phyloP scores from a whole-genome alignment of 2,797 vertebrate species.

The Cryptoprocta ferox region DNA sequence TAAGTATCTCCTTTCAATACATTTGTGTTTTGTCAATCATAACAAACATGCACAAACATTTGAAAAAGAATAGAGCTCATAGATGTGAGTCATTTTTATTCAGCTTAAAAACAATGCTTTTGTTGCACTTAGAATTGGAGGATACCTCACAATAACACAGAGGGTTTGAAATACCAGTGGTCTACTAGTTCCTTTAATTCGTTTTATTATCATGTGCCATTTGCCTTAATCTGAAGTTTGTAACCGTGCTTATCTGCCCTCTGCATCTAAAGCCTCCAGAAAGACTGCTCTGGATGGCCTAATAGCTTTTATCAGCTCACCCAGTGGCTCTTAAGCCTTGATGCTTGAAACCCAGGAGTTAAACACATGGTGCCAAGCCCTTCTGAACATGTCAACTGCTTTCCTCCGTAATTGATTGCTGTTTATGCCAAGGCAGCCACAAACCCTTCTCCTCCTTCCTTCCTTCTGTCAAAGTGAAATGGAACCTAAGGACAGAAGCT shows the following conservation, averaged over 20 bases:
- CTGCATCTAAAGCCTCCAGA: constrained; percentile 46
- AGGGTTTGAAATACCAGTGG: neutral
- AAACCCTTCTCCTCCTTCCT: neutral
- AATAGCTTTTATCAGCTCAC: constrained; percentile 68
- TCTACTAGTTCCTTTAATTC: constrained; percentile 5
- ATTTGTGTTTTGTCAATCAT: neutral
- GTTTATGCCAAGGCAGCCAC: neutral
- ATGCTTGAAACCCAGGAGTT: constrained; percentile 31
- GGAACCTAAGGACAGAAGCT: neutral
- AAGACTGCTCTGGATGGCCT: constrained; percentile 43
- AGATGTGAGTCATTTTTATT: neutral
- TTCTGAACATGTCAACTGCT: neutral
- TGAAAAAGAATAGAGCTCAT: neutral
- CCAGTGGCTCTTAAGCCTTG: neutral
- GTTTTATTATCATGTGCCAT: constrained; percentile 39
- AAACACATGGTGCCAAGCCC: neutral
- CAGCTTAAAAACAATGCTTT: neutral
- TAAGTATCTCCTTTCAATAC: neutral
- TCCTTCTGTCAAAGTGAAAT: neutral
- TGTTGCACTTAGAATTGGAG: neutral
- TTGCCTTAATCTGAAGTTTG: constrained; percentile 57
- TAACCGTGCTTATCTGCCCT: constrained; percentile 46
- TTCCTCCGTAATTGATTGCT: neutral
- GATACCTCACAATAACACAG: neutral
- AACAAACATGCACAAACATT: neutral